Evolutionary conservation across 2,888 invertebrate genomes (phyloP).

Genomic region (Zaprionus obscuricornis): DNA sequence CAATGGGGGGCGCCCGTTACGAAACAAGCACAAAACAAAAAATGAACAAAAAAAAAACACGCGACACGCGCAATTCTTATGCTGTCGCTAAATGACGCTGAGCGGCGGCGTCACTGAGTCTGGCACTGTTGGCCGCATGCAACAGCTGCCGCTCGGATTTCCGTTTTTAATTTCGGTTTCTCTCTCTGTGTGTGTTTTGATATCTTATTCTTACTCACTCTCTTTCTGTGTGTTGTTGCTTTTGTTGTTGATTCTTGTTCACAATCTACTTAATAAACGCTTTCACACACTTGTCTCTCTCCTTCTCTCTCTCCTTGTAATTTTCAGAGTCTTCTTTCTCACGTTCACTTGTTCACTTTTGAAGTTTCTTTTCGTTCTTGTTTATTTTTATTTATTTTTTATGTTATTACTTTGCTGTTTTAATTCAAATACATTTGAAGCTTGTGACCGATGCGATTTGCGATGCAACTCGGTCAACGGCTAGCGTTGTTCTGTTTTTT

Average conservation of each 20-base stretch:
- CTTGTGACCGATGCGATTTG: constrained; percentile 40
- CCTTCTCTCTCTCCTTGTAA: constrained; percentile 28
- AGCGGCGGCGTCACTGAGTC: constrained; percentile 64
- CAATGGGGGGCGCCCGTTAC: constrained; percentile 23
- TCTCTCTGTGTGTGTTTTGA: background rate
- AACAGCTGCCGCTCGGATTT: constrained; percentile 70
- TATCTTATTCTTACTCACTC: too few species aligned
- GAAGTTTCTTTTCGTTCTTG: constrained; percentile 6
- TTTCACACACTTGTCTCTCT: constrained; percentile 27
- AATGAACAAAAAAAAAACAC: constrained; percentile 48
- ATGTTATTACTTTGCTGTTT: too few species aligned
- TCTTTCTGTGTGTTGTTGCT: too few species aligned
- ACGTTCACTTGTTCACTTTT: constrained; percentile 5
- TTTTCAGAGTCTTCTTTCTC: too few species aligned
- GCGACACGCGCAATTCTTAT: constrained; percentile 23
- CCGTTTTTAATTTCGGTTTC: constrained; percentile 26
- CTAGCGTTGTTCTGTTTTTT: constrained; percentile 69
- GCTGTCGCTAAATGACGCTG: constrained; percentile 32
- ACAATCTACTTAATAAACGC: too few species aligned
- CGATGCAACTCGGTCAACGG: constrained; percentile 76
- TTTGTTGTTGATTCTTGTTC: too few species aligned
- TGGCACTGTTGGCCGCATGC: constrained; percentile 72
- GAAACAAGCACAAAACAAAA: constrained; percentile 48
- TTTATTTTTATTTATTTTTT: background rate
- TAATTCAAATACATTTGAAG: too few species aligned